Evolutionary conservation across 2,888 invertebrate genomes (phyloP).

Genomic region (Conops quadrifasciatus): DNA sequence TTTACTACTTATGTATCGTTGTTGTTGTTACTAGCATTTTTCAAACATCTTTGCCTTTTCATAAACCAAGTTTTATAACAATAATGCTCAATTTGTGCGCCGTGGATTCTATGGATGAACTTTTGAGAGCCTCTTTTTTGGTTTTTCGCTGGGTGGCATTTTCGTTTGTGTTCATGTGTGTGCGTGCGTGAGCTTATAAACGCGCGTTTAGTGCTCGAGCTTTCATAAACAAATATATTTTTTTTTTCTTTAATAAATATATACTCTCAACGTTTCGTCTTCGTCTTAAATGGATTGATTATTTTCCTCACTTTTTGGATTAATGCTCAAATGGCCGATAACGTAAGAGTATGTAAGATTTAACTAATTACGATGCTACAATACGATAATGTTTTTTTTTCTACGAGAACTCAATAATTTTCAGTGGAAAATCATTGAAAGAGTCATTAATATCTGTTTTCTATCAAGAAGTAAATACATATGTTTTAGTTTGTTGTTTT

Average conservation of each 20-base stretch:
- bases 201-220: background rate
- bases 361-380: background rate
- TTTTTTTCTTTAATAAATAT: background rate
- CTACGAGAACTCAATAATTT: background rate
- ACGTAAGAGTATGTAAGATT: slow-evolving; percentile 37
- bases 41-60: background rate
- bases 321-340: slow-evolving; percentile 46
- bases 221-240: slow-evolving; percentile 4
- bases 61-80: background rate
- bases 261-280: background rate
- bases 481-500: background rate
- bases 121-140: background rate
- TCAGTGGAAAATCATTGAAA: background rate
- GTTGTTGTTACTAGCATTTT: background rate
- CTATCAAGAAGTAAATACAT: background rate
- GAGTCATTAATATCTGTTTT: background rate
- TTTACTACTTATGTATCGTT: background rate
- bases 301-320: slow-evolving; percentile 37
- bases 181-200: background rate
- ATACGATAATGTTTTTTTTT: background rate
- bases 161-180: background rate
- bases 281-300: slow-evolving; percentile 27
- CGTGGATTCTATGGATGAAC: too few relatives aligned
- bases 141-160: background rate
- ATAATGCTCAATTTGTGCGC: background rate